Conservation (phyloP, 53 echinoderm and acorn worm species). For the Zoroaster sp. region DNA sequence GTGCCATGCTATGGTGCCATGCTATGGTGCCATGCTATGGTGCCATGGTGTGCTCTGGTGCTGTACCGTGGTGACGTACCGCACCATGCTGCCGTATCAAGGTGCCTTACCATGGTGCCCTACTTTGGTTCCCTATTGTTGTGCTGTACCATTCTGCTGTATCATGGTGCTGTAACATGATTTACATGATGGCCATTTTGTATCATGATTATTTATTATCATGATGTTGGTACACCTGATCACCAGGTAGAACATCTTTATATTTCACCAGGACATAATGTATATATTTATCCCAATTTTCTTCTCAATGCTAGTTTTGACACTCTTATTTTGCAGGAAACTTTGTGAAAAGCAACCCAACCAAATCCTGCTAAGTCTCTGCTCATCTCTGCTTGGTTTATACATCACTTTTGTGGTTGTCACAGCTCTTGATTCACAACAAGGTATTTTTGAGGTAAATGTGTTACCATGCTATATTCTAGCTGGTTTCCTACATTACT, state of each 20-base stretch:
- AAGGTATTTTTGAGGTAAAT: constrained; percentile 51
- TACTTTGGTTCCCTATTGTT: too few species aligned
- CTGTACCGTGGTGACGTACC: too few species aligned
- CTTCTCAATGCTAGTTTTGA: neutral
- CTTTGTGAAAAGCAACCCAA: constrained; percentile 71
- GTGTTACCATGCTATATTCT: constrained; percentile 67
- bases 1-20: too few species aligned
- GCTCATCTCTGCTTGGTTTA: constrained; percentile 72
- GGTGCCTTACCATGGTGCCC: too few species aligned
- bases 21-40: too few species aligned
- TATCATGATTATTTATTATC: neutral
- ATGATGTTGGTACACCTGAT: neutral
- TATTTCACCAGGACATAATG: neutral
- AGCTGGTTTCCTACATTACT: constrained; percentile 85
- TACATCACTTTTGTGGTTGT: constrained; percentile 74
- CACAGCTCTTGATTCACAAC: constrained; percentile 57
- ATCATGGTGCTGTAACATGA: too few species aligned
- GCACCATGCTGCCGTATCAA: too few species aligned
- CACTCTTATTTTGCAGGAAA: constrained; percentile 54
- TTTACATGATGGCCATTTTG: too few species aligned
- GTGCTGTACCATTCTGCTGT: too few species aligned
- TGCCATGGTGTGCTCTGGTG: too few species aligned
- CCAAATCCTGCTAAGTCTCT: constrained; percentile 79
- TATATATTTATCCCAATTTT: neutral
- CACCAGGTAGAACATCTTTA: neutral